phyloP scores from a whole-genome alignment of 2,888 invertebrate species.

The Rhodophaea formosa region DNA sequence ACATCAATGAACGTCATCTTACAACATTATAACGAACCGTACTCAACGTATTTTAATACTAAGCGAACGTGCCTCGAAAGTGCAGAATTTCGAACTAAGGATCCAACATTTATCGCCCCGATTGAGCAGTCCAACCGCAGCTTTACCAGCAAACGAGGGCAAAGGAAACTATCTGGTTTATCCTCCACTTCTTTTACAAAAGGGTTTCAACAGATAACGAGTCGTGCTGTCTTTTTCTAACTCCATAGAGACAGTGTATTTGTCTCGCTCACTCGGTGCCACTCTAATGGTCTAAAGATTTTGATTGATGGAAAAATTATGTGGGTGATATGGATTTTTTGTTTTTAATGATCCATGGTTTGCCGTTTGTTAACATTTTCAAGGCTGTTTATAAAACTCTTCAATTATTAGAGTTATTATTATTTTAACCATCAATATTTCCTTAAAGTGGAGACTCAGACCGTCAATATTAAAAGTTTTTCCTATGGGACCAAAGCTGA shows the following conservation, averaged over 20 bases:
- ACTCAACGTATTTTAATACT: no score
- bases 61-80: no score
- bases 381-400: no score
- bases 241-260: background rate
- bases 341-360: background rate
- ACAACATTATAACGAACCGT: no score
- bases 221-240: constrained; percentile 1
- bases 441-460: no score
- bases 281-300: constrained; percentile 6
- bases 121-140: constrained; percentile 3
- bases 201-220: constrained; percentile 20
- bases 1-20: no score
- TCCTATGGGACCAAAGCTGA: no score
- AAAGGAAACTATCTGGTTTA: constrained; percentile 15
- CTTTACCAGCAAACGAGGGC: constrained; percentile 15
- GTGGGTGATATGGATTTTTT: constrained; percentile 1
- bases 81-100: background rate
- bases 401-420: no score
- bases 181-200: constrained; percentile 17
- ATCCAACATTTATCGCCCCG: background rate
- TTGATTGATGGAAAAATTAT: constrained; percentile 15
- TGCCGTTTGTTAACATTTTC: background rate
- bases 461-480: no score
- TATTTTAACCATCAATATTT: no score
- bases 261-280: background rate